Base-by-base conservation (phyloP, 1,140 invertebrate genomes). In the Drosophila sucinea region DNA sequence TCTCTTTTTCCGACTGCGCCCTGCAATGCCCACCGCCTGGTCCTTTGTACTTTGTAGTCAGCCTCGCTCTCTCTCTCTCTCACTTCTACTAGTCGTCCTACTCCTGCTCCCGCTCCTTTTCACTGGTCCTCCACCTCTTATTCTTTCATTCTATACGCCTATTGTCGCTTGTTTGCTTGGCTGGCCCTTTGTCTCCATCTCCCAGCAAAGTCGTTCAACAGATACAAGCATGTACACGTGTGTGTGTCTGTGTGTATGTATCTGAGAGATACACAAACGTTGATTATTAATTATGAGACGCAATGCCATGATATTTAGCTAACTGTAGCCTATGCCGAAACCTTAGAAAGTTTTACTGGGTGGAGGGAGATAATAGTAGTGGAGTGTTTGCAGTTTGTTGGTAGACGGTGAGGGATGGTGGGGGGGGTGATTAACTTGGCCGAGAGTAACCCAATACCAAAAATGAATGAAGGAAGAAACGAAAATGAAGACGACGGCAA, bases 261-360 rank as follows among this genome's bases (percentile, higher is more conserved):
- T 55, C 40, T 70, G 33, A 72, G 72, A 81, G 67, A 82, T 87
- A 87, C 83, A 79, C 71, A 87, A 77, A 82, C 76, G 70, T 83
- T 79, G 76, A 83, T 86, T 86, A 87, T 89, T 83, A 87, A 87
- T 87, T 87, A 87, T 89, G 66, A 83, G 81, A 63, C 76, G 67
- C 76, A 82, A 79, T 70, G 79, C 63, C 33, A 77, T 77, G 76
- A 87, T 87, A 77, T 82, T 81, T 70, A 77, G 66, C 65, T 62
- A 44, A 8, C 61, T 72, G 51, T 70, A 44, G 30, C 65, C 33
- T 58, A 33, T 47, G 62, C 55, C 73, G 81, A 84, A 84, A 73
- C 81, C 77, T 67, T 83, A 83, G 73, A 72, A 80, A 83, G 73
- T 79, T 68, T 58, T 62, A 51, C 57, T 55, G 10, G 38, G 58